A percentile compares a stretch with the other conserved stretches of the same genome.
Evolutionary conservation across 1,140 invertebrate species (phyloP).

Genomic region (Colletes gigas): DNA sequence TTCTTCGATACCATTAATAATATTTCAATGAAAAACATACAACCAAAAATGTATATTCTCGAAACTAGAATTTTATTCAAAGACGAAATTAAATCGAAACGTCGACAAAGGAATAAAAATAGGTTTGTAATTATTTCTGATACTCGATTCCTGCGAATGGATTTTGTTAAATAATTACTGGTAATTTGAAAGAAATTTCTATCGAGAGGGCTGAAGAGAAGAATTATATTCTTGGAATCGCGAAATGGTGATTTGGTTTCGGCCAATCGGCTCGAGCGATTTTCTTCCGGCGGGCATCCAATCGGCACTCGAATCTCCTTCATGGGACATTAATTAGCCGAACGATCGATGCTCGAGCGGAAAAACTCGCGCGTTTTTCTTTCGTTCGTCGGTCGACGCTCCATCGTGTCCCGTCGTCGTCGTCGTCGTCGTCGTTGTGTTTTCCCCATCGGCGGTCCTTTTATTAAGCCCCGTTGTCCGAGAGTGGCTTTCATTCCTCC

Average conservation of each 20-base stretch:
- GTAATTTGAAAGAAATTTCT: too few relatives aligned
- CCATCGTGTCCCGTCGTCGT: background rate
- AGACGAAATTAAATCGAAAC: too few relatives aligned
- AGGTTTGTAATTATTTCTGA: too few relatives aligned
- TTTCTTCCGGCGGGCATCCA: background rate
- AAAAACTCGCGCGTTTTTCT: constrained; percentile 1
- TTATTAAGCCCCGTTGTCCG: constrained; percentile 42
- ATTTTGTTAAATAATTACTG: too few relatives aligned
- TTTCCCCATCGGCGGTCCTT: constrained; percentile 17
- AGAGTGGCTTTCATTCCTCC: constrained; percentile 43
- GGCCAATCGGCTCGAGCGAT: background rate
- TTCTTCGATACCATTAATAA: too few relatives aligned
- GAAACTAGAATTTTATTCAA: too few relatives aligned
- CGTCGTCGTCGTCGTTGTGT: constrained; percentile 7
- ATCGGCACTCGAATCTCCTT: constrained; percentile 16
- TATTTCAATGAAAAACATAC: too few relatives aligned
- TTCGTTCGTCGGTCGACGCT: background rate
- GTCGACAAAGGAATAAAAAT: too few relatives aligned
- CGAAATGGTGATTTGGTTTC: background rate
- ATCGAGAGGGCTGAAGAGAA: too few relatives aligned
- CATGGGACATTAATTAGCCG: constrained; percentile 31
- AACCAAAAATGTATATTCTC: too few relatives aligned
- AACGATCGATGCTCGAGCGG: constrained; percentile 20
- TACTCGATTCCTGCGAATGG: too few relatives aligned
- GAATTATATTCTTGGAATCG: too few relatives aligned